phyloP scores from a whole-genome alignment of 2,888 invertebrate genomes.

The Brassicogethes aeneus region DNA sequence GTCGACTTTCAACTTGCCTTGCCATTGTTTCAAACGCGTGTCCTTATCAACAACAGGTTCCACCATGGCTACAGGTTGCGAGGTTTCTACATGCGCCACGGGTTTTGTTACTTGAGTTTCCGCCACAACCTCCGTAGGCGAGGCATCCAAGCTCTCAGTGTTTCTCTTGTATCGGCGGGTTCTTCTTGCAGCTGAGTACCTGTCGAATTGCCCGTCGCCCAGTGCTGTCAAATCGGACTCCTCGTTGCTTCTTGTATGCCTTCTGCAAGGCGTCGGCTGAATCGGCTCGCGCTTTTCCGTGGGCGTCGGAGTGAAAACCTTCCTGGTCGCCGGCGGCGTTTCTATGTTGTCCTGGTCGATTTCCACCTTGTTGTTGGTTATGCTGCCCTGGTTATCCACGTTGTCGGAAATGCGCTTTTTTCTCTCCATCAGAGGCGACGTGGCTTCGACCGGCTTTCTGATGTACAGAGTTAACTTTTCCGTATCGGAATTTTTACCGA shows the following conservation, averaged over 20 bases:
- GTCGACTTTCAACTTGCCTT: slow-evolving; percentile 52
- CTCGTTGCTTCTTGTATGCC: slow-evolving; percentile 32
- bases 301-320: slow-evolving; percentile 55
- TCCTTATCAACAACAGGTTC: slow-evolving; percentile 45
- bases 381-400: slow-evolving; percentile 23
- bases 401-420: slow-evolving; percentile 4
- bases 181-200: slow-evolving; percentile 65
- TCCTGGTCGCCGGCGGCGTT: slow-evolving; percentile 75
- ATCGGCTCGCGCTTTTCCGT: slow-evolving; percentile 44
- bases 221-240: slow-evolving; percentile 45
- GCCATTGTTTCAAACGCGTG: slow-evolving; percentile 57
- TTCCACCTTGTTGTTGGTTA: slow-evolving; percentile 71
- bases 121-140: slow-evolving; percentile 37
- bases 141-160: slow-evolving; percentile 46
- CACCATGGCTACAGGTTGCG: slow-evolving; percentile 37
- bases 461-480: slow-evolving; percentile 54
- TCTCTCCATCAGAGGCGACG: not conserved
- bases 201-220: slow-evolving; percentile 74
- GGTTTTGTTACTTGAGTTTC: slow-evolving; percentile 40
- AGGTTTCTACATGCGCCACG: slow-evolving; percentile 43
- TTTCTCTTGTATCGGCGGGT: slow-evolving; percentile 71
- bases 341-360: slow-evolving; percentile 88
- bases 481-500: slow-evolving; percentile 44
- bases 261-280: slow-evolving; percentile 47
- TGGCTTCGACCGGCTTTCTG: slow-evolving; percentile 37